A percentile compares a stretch with the other conserved stretches of the same genome.
Conservation (phyloP, 2,113 vertebrate genomes). For the Bagarius yarrelli region DNA sequence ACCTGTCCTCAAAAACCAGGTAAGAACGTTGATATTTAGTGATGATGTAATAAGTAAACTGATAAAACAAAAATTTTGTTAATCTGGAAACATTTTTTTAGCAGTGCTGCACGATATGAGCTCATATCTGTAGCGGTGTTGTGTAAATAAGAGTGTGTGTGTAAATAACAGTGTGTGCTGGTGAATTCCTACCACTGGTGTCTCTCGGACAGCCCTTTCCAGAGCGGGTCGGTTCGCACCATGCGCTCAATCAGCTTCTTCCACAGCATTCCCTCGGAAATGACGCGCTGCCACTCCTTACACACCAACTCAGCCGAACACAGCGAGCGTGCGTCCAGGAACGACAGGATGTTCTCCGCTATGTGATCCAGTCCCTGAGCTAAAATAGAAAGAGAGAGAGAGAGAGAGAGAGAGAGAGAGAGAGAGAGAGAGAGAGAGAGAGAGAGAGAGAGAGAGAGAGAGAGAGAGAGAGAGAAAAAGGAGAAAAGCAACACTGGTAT, state of each 20-base stretch:
- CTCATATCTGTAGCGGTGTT: background rate
- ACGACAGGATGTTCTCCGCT: conserved; percentile 98
- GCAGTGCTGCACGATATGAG: no score
- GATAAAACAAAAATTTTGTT: no score
- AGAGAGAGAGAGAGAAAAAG: no score
- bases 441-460: no score
- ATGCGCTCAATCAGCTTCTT: conserved; percentile 97
- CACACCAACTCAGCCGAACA: conserved; percentile 97
- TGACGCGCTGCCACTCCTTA: conserved; percentile 97
- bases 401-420: no score
- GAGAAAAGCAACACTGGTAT: background rate
- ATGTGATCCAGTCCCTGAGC: conserved; percentile 99
- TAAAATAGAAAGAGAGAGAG: conserved; percentile 57
- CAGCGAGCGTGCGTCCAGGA: conserved; percentile 92
- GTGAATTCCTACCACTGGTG: conserved; percentile 89
- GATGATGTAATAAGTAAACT: no score
- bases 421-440: no score
- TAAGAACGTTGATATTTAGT: background rate
- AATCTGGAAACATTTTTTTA: no score
- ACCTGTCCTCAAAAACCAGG: background rate
- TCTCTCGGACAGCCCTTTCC: conserved; percentile 96
- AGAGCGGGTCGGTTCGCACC: conserved; percentile 96
- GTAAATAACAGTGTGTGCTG: background rate
- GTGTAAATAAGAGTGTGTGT: no score
- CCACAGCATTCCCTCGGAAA: conserved; percentile 98